Evolutionary conservation across 2,797 vertebrate genomes (phyloP), one percentile per base, ranked within the genome.

Genomic region (Moxostoma hubbsi): DNA sequence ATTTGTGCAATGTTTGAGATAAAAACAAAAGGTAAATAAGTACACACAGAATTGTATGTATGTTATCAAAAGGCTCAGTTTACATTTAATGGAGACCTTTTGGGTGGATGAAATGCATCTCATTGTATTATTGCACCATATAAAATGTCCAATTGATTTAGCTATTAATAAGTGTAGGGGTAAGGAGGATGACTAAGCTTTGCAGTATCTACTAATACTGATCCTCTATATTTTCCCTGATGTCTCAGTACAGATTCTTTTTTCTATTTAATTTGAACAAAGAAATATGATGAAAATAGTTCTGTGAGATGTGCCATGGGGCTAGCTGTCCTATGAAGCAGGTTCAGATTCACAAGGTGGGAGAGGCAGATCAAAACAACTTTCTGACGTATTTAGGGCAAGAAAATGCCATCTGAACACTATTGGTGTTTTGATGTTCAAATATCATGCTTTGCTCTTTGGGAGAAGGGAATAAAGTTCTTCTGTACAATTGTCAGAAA

Each of bases 61-160:
- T 5, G 9, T 36, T 36, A 79, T 68, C 8, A 3, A 58, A 58
- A 12, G 45, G 5, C 57, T 49, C 36, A 13, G 8, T 69, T 74
- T 16, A 24, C 24, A 24, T 24, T 24, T 24, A 65, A 73, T 46
- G 55, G 51, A 13, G 1, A 57, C 58, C 43, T 47, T 57, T 79
- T 65, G 8, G 10, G 18, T 45, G 47, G 64, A 67, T 59, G 18
- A 68, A 43, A 59, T 65, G 4, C 46, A 50, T 58, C 18, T 16
- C 13, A 10, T 59, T 67, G 2, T 50, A 4, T 58, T 51, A 18
- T 68, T 59, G 18, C 18, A 16, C 55, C 59, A 16, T 36, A 59
- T 18, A 76, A 59, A 67, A 67, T 51, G 46, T 50, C 13, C 54
- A 16, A 68, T 77, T 68, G 75, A 68, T 68, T 77, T 77, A 9